These are phyloP conservation scores for Neomonachus schauinslandi DNA, from an alignment of 2,113 vertebrate genomes.

Conservation along the genomic window DNA sequence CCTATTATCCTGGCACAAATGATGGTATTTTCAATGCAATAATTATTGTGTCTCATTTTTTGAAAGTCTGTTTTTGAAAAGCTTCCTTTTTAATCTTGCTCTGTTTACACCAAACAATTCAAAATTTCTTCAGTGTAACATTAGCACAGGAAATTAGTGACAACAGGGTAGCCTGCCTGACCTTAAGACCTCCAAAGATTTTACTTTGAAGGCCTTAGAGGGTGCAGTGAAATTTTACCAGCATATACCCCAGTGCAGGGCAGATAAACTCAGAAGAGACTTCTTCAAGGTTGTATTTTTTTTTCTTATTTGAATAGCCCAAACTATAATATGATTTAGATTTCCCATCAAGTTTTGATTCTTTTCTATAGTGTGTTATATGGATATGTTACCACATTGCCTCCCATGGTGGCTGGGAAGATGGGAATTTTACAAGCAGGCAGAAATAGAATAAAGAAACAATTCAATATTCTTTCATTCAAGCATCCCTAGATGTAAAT, in stretches of 20 bases:
- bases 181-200: background rate
- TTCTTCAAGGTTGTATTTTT: background rate
- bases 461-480: background rate
- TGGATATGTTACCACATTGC: background rate
- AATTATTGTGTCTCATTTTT: slow-evolving; percentile 36
- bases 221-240: background rate
- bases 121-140: background rate
- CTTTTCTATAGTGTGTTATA: background rate
- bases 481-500: background rate
- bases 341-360: background rate
- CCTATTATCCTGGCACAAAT: background rate
- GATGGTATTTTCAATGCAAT: background rate
- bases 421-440: background rate
- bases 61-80: slow-evolving; percentile 40
- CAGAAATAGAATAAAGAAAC: background rate
- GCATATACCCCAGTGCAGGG: background rate
- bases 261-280: background rate
- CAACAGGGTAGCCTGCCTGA: background rate
- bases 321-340: background rate
- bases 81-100: slow-evolving; percentile 41
- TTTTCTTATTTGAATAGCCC: background rate
- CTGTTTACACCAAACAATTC: slow-evolving; percentile 53
- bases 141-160: slow-evolving; percentile 29
- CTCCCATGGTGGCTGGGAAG: background rate
- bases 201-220: background rate